phyloP scores from a whole-genome alignment of 2,113 vertebrate species.

The Origma solitaria region DNA sequence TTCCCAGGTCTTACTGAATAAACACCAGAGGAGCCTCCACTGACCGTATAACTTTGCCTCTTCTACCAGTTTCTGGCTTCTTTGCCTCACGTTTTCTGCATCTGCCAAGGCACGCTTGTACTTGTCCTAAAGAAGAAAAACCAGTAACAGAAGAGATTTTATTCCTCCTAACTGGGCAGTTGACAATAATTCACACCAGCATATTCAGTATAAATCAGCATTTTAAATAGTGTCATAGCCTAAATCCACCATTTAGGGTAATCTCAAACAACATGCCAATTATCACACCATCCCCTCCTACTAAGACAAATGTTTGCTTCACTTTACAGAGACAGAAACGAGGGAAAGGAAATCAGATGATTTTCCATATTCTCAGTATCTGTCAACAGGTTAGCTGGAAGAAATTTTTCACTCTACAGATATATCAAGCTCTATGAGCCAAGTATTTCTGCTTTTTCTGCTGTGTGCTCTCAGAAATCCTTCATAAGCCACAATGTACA shows the following conservation, averaged over 20 bases:
- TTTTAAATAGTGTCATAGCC: not conserved
- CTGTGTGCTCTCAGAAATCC: not conserved
- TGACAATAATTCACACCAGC: not conserved
- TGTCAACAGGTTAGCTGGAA: not conserved
- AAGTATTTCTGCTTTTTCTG: not conserved
- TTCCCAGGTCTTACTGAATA: not conserved
- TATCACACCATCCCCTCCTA: not conserved
- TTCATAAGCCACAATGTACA: not conserved
- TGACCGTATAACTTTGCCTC: slow-evolving; percentile 93
- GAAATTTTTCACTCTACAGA: not conserved
- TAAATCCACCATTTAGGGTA: not conserved
- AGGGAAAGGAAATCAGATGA: not conserved
- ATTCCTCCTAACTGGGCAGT: not conserved
- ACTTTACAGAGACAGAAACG: not conserved
- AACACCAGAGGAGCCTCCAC: not conserved
- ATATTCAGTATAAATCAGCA: not conserved
- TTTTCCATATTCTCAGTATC: not conserved
- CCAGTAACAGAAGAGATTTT: not conserved
- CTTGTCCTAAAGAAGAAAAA: slow-evolving; percentile 79
- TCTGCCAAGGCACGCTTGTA: slow-evolving; percentile 95
- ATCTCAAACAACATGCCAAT: not conserved
- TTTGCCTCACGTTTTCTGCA: slow-evolving; percentile 89
- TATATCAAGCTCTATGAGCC: not conserved
- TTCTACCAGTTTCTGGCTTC: slow-evolving; percentile 90
- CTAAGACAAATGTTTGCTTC: not conserved